Evolutionary conservation across 2,797 vertebrate genomes (phyloP).

Genomic region (Otolemur crassicaudatus): DNA sequence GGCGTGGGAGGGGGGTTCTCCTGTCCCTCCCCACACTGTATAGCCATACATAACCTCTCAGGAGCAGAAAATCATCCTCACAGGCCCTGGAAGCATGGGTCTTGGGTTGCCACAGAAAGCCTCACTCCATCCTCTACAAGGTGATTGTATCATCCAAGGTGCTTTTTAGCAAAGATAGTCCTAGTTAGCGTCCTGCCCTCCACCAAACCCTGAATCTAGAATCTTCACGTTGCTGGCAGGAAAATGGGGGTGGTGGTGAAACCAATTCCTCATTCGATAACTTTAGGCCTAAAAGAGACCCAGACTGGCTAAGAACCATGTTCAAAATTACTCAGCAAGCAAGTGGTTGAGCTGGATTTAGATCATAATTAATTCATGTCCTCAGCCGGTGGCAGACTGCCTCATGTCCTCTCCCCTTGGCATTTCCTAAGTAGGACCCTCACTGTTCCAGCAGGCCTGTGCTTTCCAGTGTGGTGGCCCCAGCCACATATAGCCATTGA

Average conservation of each 20-base stretch:
- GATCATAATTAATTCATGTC: neutral
- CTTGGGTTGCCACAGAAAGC: neutral
- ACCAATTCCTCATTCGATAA: neutral
- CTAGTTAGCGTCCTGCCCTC: neutral
- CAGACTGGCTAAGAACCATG: neutral
- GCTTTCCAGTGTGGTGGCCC: neutral
- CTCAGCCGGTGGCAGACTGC: neutral
- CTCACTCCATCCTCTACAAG: neutral
- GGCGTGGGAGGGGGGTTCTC: neutral
- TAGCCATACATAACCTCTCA: neutral
- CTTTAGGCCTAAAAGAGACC: neutral
- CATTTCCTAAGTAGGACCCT: neutral
- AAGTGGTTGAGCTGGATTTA: neutral
- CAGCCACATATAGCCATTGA: rapidly evolving
- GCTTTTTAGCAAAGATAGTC: neutral
- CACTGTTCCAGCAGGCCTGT: neutral
- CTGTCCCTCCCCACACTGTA: neutral
- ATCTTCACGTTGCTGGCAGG: neutral
- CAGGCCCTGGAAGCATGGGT: neutral
- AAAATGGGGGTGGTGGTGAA: neutral
- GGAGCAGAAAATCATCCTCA: neutral
- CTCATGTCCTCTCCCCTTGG: neutral
- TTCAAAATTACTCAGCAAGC: neutral
- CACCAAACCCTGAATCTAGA: neutral
- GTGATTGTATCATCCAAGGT: neutral